These are phyloP conservation scores for Caenorhabditis zanzibari DNA, from an alignment of 2,888 invertebrate species.

Conservation along the genomic window DNA sequence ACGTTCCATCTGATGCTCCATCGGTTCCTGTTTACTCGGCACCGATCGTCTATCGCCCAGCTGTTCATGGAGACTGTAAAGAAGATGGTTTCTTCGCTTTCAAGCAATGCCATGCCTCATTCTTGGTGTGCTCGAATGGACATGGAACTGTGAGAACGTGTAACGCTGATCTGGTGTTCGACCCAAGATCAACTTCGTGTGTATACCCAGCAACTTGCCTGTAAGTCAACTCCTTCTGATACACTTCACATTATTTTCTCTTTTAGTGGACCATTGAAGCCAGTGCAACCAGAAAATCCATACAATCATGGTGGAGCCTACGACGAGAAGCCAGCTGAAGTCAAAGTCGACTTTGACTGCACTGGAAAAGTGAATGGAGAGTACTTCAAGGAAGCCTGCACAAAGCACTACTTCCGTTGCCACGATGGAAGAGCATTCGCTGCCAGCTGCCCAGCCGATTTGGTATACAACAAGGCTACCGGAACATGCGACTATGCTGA, in stretches of 20 bases:
- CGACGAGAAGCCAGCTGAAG: slow-evolving; percentile 38
- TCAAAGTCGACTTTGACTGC: slow-evolving; percentile 69
- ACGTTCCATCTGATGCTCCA: slow-evolving; percentile 26
- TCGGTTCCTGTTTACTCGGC: slow-evolving; percentile 7
- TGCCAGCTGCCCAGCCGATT: slow-evolving; percentile 52
- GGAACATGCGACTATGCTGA: slow-evolving; percentile 64
- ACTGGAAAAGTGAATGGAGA: slow-evolving; percentile 54
- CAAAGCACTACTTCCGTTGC: slow-evolving; percentile 43
- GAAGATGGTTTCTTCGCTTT: slow-evolving; percentile 60
- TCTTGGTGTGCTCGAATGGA: slow-evolving; percentile 56
- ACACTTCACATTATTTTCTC: background rate
- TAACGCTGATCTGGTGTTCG: slow-evolving; percentile 53
- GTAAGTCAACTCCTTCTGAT: slow-evolving; percentile 3
- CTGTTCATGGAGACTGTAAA: slow-evolving; percentile 52
- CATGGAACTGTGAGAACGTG: slow-evolving; percentile 30
- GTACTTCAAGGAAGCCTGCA: slow-evolving; percentile 60
- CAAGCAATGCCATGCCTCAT: slow-evolving; percentile 39
- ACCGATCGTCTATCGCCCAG: background rate
- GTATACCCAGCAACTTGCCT: slow-evolving; percentile 64
- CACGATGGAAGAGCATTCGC: slow-evolving; percentile 32
- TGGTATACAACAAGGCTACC: slow-evolving; percentile 59
- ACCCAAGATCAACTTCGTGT: slow-evolving; percentile 62
- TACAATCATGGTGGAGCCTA: slow-evolving; percentile 59
- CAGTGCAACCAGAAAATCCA: slow-evolving; percentile 39
- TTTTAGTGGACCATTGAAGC: slow-evolving; percentile 40